Conservation (phyloP, 2,888 invertebrate genomes). For the Pheosia tremula region DNA sequence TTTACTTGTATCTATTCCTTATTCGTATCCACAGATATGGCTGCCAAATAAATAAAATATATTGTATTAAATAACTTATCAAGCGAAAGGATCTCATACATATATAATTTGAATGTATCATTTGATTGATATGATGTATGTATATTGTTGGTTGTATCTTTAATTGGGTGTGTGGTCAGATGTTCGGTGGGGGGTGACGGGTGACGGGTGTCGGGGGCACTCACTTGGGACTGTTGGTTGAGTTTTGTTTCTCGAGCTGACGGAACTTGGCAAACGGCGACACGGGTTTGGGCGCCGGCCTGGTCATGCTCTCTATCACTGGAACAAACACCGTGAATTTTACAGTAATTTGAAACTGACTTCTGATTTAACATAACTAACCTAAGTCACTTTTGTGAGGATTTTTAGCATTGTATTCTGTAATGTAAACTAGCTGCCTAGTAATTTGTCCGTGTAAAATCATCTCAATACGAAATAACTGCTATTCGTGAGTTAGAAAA, state of each 20-base stretch:
- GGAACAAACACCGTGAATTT: conserved; percentile 25
- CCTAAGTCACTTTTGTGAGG: too few relatives aligned
- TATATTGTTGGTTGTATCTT: conserved; percentile 13
- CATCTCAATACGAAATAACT: too few relatives aligned
- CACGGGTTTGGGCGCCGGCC: conserved; percentile 86
- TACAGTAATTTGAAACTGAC: not conserved
- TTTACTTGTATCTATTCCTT: conserved; percentile 74
- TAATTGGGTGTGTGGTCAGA: conserved; percentile 14
- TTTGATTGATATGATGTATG: conserved; percentile 18
- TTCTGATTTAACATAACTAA: too few relatives aligned
- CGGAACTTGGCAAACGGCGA: conserved; percentile 96
- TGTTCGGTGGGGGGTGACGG: conserved; percentile 16
- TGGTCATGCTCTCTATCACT: conserved; percentile 84
- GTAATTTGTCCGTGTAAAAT: too few relatives aligned
- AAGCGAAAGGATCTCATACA: conserved; percentile 60
- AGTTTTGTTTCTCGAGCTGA: conserved; percentile 95
- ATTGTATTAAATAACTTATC: conserved; percentile 59
- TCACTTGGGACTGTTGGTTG: conserved; percentile 92
- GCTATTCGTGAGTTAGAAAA: too few relatives aligned
- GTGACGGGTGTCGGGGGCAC: conserved; percentile 37
- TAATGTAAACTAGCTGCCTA: too few relatives aligned
- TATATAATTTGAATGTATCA: conserved; percentile 25
- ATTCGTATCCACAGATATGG: conserved; percentile 74
- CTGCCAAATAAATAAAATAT: conserved; percentile 76
- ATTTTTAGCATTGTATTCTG: too few relatives aligned